phyloP scores from a whole-genome alignment of 2,888 invertebrate genomes.

The Cyclophora albipunctata region DNA sequence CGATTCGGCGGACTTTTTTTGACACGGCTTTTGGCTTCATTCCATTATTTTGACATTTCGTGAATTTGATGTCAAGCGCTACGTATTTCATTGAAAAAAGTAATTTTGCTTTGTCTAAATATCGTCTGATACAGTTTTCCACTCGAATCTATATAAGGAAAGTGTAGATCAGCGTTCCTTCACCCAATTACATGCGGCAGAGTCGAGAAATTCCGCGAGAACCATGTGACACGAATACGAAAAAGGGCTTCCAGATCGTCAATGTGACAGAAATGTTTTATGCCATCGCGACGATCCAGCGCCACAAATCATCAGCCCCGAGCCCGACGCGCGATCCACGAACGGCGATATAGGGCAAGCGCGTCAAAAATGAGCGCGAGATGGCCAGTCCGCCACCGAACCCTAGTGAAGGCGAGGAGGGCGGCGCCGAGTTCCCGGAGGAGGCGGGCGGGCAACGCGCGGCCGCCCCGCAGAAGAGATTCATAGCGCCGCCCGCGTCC shows the following conservation, averaged over 20 bases:
- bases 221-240: slow-evolving; percentile 76
- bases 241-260: slow-evolving; percentile 73
- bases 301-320: slow-evolving; percentile 53
- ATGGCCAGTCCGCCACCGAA: slow-evolving; percentile 75
- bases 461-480: slow-evolving; percentile 71
- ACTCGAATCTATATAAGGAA: slow-evolving; percentile 35
- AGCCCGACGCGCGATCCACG: slow-evolving; percentile 58
- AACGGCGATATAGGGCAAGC: slow-evolving; percentile 63
- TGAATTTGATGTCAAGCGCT: slow-evolving; percentile 74
- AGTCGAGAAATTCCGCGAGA: slow-evolving; percentile 60
- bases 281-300: slow-evolving; percentile 68
- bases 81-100: slow-evolving; percentile 69
- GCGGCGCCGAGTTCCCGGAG: slow-evolving; percentile 61
- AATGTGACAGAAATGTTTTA: slow-evolving; percentile 76
- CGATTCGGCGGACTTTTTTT: slow-evolving; percentile 71
- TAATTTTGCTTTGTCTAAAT: slow-evolving; percentile 46
- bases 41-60: slow-evolving; percentile 76
- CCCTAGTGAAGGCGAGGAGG: slow-evolving; percentile 70
- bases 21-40: slow-evolving; percentile 71
- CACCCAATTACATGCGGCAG: slow-evolving; percentile 31
- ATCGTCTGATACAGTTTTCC: slow-evolving; percentile 40
- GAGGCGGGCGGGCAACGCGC: slow-evolving; percentile 63
- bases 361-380: slow-evolving; percentile 73
- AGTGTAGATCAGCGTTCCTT: slow-evolving; percentile 26
- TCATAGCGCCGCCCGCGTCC: slow-evolving; percentile 64